phyloP scores from a whole-genome alignment of 2,113 vertebrate genomes.

The Rhinoderma darwinii region DNA sequence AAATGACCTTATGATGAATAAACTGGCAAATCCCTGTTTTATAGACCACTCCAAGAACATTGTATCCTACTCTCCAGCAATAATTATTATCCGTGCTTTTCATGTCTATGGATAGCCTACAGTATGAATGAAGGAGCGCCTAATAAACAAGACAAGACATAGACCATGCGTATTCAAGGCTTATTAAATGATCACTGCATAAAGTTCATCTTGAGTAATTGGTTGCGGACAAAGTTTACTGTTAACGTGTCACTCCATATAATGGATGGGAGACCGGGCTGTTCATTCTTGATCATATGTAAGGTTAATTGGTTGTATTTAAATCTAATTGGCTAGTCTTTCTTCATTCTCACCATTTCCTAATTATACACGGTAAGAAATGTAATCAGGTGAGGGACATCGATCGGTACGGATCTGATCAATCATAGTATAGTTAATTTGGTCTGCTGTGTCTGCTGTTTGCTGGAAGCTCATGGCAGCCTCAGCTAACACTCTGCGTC shows the following conservation, averaged over 20 bases:
- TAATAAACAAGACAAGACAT: neutral
- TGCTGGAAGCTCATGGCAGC: neutral
- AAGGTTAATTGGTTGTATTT: slow-evolving; percentile 53
- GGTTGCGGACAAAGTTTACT: neutral
- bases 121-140: neutral
- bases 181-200: neutral
- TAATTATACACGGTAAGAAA: slow-evolving; percentile 59
- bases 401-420: slow-evolving; percentile 44
- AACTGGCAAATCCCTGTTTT: neutral
- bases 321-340: slow-evolving; percentile 40
- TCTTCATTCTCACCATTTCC: slow-evolving; percentile 54
- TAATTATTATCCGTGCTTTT: neutral
- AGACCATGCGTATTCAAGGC: neutral
- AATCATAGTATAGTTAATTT: slow-evolving; percentile 37
- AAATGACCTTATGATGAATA: neutral
- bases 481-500: slow-evolving; percentile 40
- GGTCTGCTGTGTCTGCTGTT: slow-evolving; percentile 26
- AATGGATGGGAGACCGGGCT: slow-evolving; percentile 16
- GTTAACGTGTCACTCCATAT: neutral
- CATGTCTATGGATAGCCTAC: neutral
- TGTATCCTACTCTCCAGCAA: neutral
- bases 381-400: slow-evolving; percentile 30
- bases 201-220: neutral
- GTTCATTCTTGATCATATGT: neutral
- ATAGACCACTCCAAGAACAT: neutral